phyloP scores from a whole-genome alignment of 2,113 vertebrate genomes.

The human (Homo sapiens) region DNA sequence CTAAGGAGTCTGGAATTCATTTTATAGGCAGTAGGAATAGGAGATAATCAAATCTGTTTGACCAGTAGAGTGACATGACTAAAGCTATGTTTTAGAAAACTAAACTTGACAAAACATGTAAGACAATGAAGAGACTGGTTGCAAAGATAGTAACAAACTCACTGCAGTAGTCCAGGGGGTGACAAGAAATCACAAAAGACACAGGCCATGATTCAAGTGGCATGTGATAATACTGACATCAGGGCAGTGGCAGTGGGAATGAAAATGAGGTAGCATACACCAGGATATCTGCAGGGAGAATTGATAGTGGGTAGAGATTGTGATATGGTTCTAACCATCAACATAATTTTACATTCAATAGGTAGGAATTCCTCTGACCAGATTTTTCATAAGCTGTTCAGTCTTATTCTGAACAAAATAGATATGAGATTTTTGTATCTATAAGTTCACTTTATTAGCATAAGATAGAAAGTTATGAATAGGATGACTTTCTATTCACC shows the following conservation, averaged over 20 bases:
- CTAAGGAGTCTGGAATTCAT: neutral
- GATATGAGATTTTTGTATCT: conserved; percentile 7
- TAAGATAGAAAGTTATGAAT: conserved; percentile 61
- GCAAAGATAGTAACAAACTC: neutral
- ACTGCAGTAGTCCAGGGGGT: neutral
- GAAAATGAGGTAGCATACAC: neutral
- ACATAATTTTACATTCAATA: neutral
- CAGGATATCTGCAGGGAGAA: neutral
- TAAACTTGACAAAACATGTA: neutral
- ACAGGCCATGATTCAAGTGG: neutral
- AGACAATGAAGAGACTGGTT: neutral
- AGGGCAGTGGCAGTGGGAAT: neutral
- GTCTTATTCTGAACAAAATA: conserved; percentile 35
- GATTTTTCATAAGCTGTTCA: neutral
- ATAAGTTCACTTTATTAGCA: conserved; percentile 64
- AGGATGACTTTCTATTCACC: conserved; percentile 72
- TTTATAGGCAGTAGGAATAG: neutral
- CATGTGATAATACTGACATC: neutral
- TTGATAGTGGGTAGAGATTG: neutral
- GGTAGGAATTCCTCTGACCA: neutral
- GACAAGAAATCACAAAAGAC: neutral
- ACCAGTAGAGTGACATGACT: neutral
- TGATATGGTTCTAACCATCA: neutral
- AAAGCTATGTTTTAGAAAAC: neutral
- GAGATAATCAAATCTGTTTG: neutral